These are phyloP conservation scores for Cherax destructor DNA, from an alignment of 1,140 invertebrate genomes.

Conservation along the genomic window DNA sequence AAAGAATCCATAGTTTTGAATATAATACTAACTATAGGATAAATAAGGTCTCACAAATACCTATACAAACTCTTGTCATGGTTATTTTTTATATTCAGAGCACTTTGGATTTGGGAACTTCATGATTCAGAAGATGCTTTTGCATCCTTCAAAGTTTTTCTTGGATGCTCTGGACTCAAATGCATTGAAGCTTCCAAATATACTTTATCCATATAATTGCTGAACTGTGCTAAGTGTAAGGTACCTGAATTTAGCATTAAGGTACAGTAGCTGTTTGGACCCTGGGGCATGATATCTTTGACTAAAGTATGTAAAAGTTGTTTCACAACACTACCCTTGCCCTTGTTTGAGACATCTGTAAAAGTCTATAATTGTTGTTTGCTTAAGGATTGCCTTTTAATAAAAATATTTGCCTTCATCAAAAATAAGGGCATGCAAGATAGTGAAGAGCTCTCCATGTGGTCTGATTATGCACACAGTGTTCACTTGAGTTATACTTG, in stretches of 20 bases:
- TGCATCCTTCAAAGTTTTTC: slow-evolving; percentile 2
- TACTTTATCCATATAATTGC: slow-evolving; percentile 37
- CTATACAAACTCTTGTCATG: slow-evolving; percentile 13
- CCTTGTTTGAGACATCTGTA: slow-evolving; percentile 1
- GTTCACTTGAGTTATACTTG: slow-evolving; percentile 16
- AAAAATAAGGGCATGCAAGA: slow-evolving; percentile 28
- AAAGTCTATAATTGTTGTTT: background rate
- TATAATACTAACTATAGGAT: slow-evolving; percentile 51
- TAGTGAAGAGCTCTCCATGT: slow-evolving; percentile 24
- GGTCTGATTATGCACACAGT: slow-evolving; percentile 36
- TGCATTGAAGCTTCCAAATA: slow-evolving; percentile 57
- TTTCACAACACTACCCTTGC: slow-evolving; percentile 1
- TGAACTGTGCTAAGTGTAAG: slow-evolving; percentile 64
- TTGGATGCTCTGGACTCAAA: background rate
- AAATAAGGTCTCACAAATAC: slow-evolving; percentile 28
- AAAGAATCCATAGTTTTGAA: slow-evolving; percentile 49
- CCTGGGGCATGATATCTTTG: slow-evolving; percentile 35
- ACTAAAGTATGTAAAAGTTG: slow-evolving; percentile 10
- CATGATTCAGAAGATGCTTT: background rate
- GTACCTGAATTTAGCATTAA: slow-evolving; percentile 67
- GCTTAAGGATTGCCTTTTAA: background rate
- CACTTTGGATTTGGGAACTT: slow-evolving; percentile 8
- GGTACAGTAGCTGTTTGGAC: slow-evolving; percentile 55
- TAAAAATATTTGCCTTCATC: slow-evolving; percentile 4
- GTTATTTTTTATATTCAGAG: slow-evolving; percentile 27